Base-by-base conservation (phyloP, 2,113 vertebrate genomes). In the Scytalopus superciliaris region DNA sequence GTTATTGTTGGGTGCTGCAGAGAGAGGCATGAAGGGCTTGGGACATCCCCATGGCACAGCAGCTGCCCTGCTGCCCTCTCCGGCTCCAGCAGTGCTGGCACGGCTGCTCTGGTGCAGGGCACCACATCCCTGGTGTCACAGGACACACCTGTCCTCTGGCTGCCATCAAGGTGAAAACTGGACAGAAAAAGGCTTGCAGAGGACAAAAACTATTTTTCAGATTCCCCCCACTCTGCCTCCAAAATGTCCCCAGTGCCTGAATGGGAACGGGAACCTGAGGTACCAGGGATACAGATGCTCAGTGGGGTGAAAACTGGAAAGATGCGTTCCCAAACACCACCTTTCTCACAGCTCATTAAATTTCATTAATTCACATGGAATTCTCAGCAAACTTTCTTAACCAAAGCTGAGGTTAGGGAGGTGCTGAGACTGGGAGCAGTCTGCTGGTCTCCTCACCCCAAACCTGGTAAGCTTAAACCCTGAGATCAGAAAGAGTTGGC, bases 291-390 rank as follows among this genome's bases (percentile, higher is more conserved):
- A 67, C 37, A 56, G 68, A 40, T 33, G 27, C 42, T 63, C 2
- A 2, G 9, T 10, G 42, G 14, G 5, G 18, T 55, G 40, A 57
- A 42, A 84, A 57, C 10, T n/a, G 25, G 42, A 63, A 78, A 78
- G 14, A 35, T 0, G 0, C 13, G 2, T 78, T n/a, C 70, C 27
- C 44, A 42, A 7, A 19, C 1, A 3, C 12, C 25, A 40, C 17
- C 25, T 50, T 8, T 14, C 55, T 64, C 16, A 21, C 12, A 78
- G 30, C 27, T 74, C 39, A 30, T 22, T 30, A 73, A 21, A 64
- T 56, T 76, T 74, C 33, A n/a, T 40, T n/a, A 31, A 88, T 55
- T 49, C 7, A 9, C 25, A 19, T 25, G 30, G 83, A 94, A 91
- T 74, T 64, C 37, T 52, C 19, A 3, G 49, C 42, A 50, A 93